Base-by-base conservation (phyloP, 2,888 invertebrate species). In the Bellardia pandia region DNA sequence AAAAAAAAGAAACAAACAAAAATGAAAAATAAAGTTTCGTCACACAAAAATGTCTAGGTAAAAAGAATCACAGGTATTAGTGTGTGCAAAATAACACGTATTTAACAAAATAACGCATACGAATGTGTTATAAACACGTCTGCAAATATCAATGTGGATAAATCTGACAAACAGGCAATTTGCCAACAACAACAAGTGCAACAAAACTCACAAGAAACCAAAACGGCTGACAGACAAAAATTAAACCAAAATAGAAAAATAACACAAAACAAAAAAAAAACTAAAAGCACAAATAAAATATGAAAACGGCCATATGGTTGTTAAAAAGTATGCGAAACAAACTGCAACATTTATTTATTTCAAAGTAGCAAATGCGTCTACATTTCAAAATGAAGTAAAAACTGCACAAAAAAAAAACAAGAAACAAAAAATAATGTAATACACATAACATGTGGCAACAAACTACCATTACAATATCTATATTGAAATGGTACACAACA, bases 51-150 rank as follows among this genome's bases (percentile, higher is more conserved):
- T 68, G 60, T 51, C 51, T 71, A 37, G 23, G 45, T 3, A 13
- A 13, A 13, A 45, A 40, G 16, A 81, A 60, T 85, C 78, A 62
- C 78, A 74, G 74, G 68, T 68, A 74, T 42, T 66, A 85, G 42
- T 72, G 30, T 14, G 4, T 68, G 9, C 33, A 68, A 78, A 79
- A 75, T 48, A 80, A 51, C 58, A 66, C 13, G 9, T 64, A 58
- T 68, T 78, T 58, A 69, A 75, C 80, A 72, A 58, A 77, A 66
- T 86, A 86, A 86, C 80, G 86, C 87, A 85, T 83, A 74, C 89
- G 76, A 88, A 66, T 89, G 86, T 84, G 87, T 86, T 86, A 84
- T 86, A 87, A 87, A 88, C 88, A 89, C 89, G 88, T 86, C 79
- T 75, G 71, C 79, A 86, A 79, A 83, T 79, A 86, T 82, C 84